Conservation (phyloP, 1,140 invertebrate species). For the Aphelenchoides besseyi region DNA sequence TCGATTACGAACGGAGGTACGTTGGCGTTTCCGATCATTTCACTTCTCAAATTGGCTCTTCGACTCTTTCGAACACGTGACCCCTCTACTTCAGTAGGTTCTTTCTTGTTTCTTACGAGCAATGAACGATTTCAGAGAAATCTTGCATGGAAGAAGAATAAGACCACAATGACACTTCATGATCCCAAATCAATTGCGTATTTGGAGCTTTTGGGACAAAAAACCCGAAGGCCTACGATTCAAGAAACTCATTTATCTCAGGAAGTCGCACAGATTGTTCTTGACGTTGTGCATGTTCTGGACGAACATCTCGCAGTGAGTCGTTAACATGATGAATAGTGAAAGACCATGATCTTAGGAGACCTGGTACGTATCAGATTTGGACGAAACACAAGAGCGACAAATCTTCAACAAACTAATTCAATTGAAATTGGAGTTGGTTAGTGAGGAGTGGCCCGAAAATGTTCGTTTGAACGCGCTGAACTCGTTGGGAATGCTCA, state of each 20-base stretch:
- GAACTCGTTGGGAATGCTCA: slow-evolving; percentile 80
- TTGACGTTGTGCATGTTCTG: slow-evolving; percentile 81
- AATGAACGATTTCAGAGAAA: background rate
- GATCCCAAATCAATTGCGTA: background rate
- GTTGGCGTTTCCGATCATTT: slow-evolving; percentile 43
- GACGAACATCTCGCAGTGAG: slow-evolving; percentile 72
- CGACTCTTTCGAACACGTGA: slow-evolving; percentile 48
- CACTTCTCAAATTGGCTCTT: slow-evolving; percentile 49
- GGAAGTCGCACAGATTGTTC: slow-evolving; percentile 79
- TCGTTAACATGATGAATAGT: background rate
- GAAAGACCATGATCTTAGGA: background rate
- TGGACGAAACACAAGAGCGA: slow-evolving; percentile 73
- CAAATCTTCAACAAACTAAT: slow-evolving; percentile 75
- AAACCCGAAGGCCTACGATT: background rate
- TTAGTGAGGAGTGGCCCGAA: slow-evolving; percentile 84
- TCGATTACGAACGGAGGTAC: background rate
- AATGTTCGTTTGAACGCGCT: slow-evolving; percentile 82
- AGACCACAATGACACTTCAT: background rate
- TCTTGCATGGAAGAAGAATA: background rate
- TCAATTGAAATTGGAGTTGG: slow-evolving; percentile 77
- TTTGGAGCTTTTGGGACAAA: background rate
- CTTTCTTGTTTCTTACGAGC: slow-evolving; percentile 23
- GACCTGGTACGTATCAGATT: slow-evolving; percentile 58
- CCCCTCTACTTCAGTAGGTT: background rate
- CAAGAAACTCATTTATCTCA: slow-evolving; percentile 73